Percentiles rank a stretch among this genome's conserved stretches.
Evolutionary conservation across 1,140 invertebrate species (phyloP).

Genomic region (Saccostrea glomerata): DNA sequence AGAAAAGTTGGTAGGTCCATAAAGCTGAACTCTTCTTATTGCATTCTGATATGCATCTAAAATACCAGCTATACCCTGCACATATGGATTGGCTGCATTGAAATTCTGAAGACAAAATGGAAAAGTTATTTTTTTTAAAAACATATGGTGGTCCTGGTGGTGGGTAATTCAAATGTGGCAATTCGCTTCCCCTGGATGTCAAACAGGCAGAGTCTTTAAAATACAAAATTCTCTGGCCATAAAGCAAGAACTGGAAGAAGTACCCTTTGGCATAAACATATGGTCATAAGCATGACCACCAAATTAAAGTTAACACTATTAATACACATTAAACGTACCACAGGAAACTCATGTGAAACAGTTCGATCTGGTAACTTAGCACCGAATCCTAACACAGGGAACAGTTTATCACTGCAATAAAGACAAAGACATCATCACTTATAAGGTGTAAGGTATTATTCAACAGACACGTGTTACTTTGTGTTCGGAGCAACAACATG

Average conservation of each 20-base stretch:
- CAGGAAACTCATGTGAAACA: slow-evolving; percentile 78
- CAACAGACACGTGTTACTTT: no score
- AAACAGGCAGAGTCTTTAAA: no score
- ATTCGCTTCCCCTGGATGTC: no score
- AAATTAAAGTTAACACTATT: neutral
- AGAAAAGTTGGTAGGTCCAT: slow-evolving; percentile 86
- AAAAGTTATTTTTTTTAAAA: neutral
- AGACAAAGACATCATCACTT: neutral
- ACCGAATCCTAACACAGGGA: slow-evolving; percentile 79
- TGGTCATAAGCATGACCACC: no score
- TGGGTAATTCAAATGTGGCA: no score
- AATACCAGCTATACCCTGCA: slow-evolving; percentile 78
- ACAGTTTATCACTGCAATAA: slow-evolving; percentile 76
- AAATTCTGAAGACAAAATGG: slow-evolving; percentile 62
- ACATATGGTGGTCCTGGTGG: no score
- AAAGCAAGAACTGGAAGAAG: no score
- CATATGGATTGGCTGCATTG: slow-evolving; percentile 72
- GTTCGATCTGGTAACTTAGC: slow-evolving; percentile 75
- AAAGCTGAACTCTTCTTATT: slow-evolving; percentile 82
- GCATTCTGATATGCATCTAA: slow-evolving; percentile 78
- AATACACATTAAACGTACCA: slow-evolving; percentile 68
- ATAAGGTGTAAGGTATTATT: neutral
- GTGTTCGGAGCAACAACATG: no score
- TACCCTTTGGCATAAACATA: no score
- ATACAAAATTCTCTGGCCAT: no score